A percentile compares a stretch with the other conserved stretches of the same genome.
Conservation (phyloP, 2,797 vertebrate genomes). For the Xenentodon cancila region DNA sequence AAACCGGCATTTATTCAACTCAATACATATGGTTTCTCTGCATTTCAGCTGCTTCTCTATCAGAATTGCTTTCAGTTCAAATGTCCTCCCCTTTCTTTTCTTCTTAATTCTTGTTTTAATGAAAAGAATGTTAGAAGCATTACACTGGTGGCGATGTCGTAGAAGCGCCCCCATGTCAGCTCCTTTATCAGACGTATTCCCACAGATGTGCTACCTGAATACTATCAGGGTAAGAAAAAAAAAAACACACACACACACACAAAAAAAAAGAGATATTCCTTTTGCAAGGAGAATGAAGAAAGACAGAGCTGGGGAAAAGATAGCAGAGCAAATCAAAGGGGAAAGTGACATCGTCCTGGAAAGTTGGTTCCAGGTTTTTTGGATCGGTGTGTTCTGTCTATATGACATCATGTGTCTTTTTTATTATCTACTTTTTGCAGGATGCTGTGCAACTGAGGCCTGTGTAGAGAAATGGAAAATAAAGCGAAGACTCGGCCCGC, state of each 20-base stretch:
- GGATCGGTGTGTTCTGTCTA: constrained; percentile 25
- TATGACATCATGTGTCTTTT: constrained; percentile 73
- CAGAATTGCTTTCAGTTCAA: constrained; percentile 16
- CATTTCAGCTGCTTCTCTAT: constrained; percentile 53
- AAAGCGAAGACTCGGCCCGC: constrained; percentile 59
- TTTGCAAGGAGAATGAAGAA: constrained; percentile 29
- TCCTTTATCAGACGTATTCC: constrained; percentile 50
- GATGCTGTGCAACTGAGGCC: constrained; percentile 46
- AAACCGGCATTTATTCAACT: constrained; percentile 75
- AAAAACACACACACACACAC: no score
- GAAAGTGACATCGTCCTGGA: constrained; percentile 64
- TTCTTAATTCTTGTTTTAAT: constrained; percentile 28
- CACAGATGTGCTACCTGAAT: constrained; percentile 30
- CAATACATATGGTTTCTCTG: constrained; percentile 72
- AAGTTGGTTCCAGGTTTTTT: constrained; percentile 58
- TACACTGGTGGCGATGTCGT: constrained; percentile 37
- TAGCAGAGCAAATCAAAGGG: constrained; percentile 38
- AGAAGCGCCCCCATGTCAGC: constrained; percentile 50
- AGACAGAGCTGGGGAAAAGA: constrained; percentile 37
- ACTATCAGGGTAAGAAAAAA: constrained; percentile 23
- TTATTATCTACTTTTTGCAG: constrained; percentile 66
- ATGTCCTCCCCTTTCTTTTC: constrained; percentile 32
- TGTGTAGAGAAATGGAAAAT: constrained; percentile 68
- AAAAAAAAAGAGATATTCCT: constrained; percentile 23
- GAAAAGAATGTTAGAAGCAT: constrained; percentile 24